phyloP scores from a whole-genome alignment of 2,113 vertebrate genomes.

The Myanophis thanlyinensis region DNA sequence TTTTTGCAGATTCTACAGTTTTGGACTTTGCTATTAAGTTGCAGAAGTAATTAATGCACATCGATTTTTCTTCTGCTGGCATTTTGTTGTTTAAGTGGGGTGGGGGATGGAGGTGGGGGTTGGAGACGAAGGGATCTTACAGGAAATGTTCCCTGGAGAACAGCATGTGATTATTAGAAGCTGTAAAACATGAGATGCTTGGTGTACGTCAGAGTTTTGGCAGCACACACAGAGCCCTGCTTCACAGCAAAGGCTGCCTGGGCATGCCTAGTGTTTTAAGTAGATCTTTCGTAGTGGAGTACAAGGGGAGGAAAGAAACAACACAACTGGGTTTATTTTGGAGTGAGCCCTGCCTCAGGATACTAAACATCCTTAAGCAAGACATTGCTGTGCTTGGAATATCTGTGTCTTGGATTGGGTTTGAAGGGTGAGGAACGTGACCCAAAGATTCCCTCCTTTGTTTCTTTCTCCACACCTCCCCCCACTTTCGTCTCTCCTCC shows the following conservation, averaged over 20 bases:
- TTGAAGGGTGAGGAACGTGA: background rate
- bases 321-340: background rate
- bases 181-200: background rate
- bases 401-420: background rate
- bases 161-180: slow-evolving; percentile 17
- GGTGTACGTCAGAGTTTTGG: background rate
- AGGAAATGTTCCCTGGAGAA: slow-evolving; percentile 8
- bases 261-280: background rate
- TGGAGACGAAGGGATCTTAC: background rate
- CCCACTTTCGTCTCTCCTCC: no score
- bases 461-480: no score
- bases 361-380: background rate
- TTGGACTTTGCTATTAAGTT: background rate
- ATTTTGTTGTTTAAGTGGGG: slow-evolving; percentile 14
- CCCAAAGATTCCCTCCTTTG: background rate
- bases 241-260: background rate
- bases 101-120: background rate
- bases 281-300: background rate
- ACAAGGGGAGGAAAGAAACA: background rate
- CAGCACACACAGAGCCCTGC: background rate
- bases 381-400: background rate
- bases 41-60: slow-evolving; percentile 2
- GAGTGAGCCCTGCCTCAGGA: background rate
- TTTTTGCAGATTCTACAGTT: accelerated
- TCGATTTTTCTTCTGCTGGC: background rate